Conservation (phyloP, 2,797 vertebrate species). For the Muscicapa comitata region DNA sequence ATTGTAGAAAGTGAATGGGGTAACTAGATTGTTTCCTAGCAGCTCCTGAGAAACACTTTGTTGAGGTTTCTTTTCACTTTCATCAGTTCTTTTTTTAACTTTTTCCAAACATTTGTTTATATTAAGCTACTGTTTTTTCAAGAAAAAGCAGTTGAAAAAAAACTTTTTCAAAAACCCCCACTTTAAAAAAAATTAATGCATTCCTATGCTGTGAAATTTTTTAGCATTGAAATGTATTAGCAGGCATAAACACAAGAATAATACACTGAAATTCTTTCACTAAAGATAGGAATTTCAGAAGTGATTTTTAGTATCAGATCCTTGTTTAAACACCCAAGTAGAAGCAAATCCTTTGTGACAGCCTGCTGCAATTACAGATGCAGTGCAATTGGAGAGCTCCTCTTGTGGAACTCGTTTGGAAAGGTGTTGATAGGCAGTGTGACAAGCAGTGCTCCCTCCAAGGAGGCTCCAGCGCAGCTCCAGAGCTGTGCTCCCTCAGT, state of each 20-base stretch:
- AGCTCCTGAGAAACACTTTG: neutral
- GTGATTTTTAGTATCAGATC: neutral
- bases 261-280: neutral
- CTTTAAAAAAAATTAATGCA: neutral
- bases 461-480: neutral
- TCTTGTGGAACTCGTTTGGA: neutral
- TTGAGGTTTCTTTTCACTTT: neutral
- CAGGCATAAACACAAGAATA: neutral
- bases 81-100: neutral
- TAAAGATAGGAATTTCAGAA: neutral
- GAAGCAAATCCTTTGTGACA: conserved; percentile 18
- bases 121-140: neutral
- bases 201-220: neutral
- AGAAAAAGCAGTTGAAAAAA: neutral
- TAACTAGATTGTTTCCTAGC: neutral
- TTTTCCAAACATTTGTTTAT: neutral
- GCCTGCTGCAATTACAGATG: neutral
- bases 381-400: neutral
- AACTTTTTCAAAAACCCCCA: neutral
- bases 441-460: neutral
- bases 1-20: neutral
- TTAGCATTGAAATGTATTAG: neutral
- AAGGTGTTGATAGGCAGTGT: neutral
- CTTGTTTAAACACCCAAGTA: neutral
- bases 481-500: neutral